Base-by-base conservation (phyloP, 1,140 invertebrate genomes). In the Rhagoletis pomonella region DNA sequence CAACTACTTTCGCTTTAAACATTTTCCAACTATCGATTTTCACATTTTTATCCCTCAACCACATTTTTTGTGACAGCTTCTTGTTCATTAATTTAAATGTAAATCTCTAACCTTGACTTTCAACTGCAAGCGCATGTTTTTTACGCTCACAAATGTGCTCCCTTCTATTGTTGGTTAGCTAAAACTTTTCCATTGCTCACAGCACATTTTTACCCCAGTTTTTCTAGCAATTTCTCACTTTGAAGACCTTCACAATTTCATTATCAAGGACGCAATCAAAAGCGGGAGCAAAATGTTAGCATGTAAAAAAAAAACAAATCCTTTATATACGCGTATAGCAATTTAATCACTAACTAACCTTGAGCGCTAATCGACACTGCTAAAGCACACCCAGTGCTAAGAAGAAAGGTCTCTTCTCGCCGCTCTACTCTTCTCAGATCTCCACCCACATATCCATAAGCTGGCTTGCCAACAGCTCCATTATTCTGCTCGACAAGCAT, bases 201-300 rank as follows among this genome's bases (percentile, higher is more conserved):
- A 81, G 44, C 44, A 81, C 73, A 81, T 81, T 17, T n/a, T 81
- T 81, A 81, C 73, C 69, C 73, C 47, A 81, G 73, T 81, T 81
- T 55, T 81, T 81, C 73, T 81, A 19, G 73, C 5, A 81, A 55
- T 55, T 81, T 58, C 19, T 81, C n/a, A n/a, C 50, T 12, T 81
- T 50, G 6, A 58, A 58, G 47, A 81, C 73, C 73, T 81, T 81
- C 73, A 55, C n/a, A 81, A 81, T 29, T 81, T 81, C 73, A 81
- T 81, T 81, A 81, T 81, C 73, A 81, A 81, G 73, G 73, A 81
- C 73, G 73, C 73, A 81, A 81, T 81, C 73, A 81, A 81, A 81
- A 81, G 73, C 42, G 73, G 73, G 73, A 55, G 50, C 73, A 81
- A 81, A 81, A 55, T 81, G 73, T 19, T 47, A 81, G n/a, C 50